A percentile compares a stretch with the other conserved stretches of the same genome.
phyloP scores from a whole-genome alignment of 1,140 invertebrate species.

The Tetranychus cinnabarinus region DNA sequence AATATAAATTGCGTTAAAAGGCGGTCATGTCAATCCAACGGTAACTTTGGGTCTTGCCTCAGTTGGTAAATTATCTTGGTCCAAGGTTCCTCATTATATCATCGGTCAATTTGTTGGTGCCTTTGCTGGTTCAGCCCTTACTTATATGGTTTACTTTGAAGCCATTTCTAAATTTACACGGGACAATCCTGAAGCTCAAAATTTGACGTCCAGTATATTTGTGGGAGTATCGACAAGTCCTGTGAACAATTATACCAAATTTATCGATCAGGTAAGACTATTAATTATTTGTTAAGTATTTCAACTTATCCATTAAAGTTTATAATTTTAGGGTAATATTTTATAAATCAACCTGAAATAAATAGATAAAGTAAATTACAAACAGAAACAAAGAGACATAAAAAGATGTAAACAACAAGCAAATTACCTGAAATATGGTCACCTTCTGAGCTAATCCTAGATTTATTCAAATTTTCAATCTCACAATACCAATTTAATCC shows the following conservation, averaged over 20 bases:
- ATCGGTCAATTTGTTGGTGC: conserved; percentile 29
- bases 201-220: conserved; percentile 20
- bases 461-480: too few relatives aligned
- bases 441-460: too few relatives aligned
- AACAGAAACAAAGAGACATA: too few relatives aligned
- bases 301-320: background rate
- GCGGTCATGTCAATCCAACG: conserved; percentile 33
- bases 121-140: conserved; percentile 11
- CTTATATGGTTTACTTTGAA: conserved; percentile 18
- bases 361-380: too few relatives aligned
- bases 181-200: background rate
- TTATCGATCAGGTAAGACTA: conserved; percentile 26
- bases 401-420: too few relatives aligned
- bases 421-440: too few relatives aligned
- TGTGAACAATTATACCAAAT: conserved; percentile 20
- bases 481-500: too few relatives aligned
- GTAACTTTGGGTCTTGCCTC: conserved; percentile 26
- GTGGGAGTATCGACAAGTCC: conserved; percentile 29
- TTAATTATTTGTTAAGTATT: background rate
- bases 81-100: conserved; percentile 25
- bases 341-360: too few relatives aligned
- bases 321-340: too few relatives aligned
- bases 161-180: conserved; percentile 15
- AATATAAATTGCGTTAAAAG: conserved; percentile 15
- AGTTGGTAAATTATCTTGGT: conserved; percentile 23